Evolutionary conservation across 2,113 vertebrate genomes (phyloP), one percentile per base, ranked within the genome.

Genomic region (Alouatta palliata): DNA sequence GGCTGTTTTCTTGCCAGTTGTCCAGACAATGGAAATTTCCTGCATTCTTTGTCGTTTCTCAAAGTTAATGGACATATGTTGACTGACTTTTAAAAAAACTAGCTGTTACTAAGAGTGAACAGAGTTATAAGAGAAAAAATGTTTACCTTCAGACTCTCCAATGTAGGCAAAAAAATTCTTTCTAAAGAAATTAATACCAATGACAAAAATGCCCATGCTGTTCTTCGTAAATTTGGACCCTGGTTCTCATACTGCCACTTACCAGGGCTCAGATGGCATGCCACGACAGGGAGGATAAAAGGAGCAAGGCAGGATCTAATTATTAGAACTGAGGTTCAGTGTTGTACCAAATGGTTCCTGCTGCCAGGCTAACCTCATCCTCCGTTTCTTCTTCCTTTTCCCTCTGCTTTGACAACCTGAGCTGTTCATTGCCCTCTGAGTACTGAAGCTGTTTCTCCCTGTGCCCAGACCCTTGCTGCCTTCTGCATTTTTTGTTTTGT

Each of bases 21-120:
- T 95, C 71, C 43, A 92, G 91, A 91, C 25, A 91, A 13, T 82
- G 93, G 96, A 95, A 73, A 96, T 91, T 92, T 94, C 77, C 71
- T 58, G 12, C 47, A 80, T 96, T 86, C 73, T 88, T 88, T 85
- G 85, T 70, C 58, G 64, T 82, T 94, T 86, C 94, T 87, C 70
- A 86, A n/a, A 95, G 77, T 58, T 73, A 77, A 37, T 71, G 61
- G 85, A 80, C 82, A 91, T 89, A 64, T 13, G 86, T 77, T 79
- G 88, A 90, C 61, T n/a, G n/a, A n/a, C n/a, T n/a, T 90, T 96
- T 81, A 68, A 6, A 47, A 96, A 97, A 90, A n/a, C 56, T 66
- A 64, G 40, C 58, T 89, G 64, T 82, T 95, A 54, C 68, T 47
- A 95, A 89, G 61, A 47, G 19, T 56, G 68, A 90, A 94, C 77